A percentile compares a stretch with the other conserved stretches of the same genome.
These are phyloP conservation scores for Lophochroa leadbeateri DNA, from an alignment of 2,113 vertebrate species.

Conservation along the genomic window DNA sequence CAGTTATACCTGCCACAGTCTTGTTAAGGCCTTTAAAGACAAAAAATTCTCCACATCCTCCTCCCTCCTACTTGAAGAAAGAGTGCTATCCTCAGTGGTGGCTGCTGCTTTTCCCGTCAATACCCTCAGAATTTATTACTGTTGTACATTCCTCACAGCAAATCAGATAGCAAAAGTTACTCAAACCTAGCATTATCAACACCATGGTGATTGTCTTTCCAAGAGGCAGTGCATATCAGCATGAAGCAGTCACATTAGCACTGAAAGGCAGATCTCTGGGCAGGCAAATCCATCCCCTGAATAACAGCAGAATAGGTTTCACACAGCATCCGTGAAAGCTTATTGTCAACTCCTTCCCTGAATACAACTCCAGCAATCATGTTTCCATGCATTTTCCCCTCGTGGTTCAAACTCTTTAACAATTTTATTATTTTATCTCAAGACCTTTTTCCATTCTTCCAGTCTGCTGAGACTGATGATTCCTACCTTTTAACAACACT, in stretches of 20 bases:
- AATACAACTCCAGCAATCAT: neutral
- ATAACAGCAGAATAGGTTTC: neutral
- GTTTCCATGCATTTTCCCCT: neutral
- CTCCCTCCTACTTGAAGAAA: neutral
- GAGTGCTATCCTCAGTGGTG: neutral
- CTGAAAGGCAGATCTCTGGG: neutral
- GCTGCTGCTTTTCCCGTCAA: neutral
- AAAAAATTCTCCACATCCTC: neutral
- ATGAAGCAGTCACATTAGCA: neutral
- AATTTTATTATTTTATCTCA: neutral
- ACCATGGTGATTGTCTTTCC: neutral
- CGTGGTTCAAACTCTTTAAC: neutral
- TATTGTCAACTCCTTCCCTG: neutral
- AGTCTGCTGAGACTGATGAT: neutral
- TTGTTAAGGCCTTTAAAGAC: neutral
- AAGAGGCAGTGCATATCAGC: neutral
- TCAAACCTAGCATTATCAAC: neutral
- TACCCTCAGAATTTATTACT: neutral
- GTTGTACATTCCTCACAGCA: neutral
- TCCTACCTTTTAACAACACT: neutral
- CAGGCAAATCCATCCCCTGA: neutral
- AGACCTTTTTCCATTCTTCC: neutral
- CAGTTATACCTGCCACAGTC: neutral
- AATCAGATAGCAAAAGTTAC: neutral
- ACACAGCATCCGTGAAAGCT: neutral